These are phyloP conservation scores for Siderastrea radians DNA, from an alignment of 92 coral and sea anemone species.

Conservation along the genomic window DNA sequence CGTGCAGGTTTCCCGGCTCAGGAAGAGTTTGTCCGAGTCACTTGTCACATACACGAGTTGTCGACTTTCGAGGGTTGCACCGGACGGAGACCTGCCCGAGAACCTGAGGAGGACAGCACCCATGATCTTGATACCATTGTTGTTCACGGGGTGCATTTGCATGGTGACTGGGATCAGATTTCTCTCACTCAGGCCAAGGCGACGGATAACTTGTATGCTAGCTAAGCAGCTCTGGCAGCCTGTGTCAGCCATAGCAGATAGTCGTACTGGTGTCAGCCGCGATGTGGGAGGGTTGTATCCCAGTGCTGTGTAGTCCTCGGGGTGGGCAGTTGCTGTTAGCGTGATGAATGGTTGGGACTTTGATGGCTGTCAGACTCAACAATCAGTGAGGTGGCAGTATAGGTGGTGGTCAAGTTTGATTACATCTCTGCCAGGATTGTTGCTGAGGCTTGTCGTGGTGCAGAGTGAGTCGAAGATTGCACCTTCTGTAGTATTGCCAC, in stretches of 20 bases:
- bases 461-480: constrained; percentile 17
- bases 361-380: constrained; percentile 59
- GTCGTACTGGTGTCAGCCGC: constrained; percentile 24
- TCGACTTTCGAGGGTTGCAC: constrained; percentile 53
- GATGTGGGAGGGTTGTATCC: constrained; percentile 49
- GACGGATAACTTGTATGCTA: constrained; percentile 59
- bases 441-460: constrained; percentile 8
- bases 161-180: constrained; percentile 72
- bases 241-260: constrained; percentile 74
- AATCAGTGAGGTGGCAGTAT: neutral
- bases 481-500: constrained; percentile 1
- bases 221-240: constrained; percentile 77
- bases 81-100: constrained; percentile 57
- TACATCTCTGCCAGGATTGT: neutral
- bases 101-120: constrained; percentile 76
- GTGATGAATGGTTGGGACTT: neutral
- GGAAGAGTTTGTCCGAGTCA: constrained; percentile 66
- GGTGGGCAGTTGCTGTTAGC: neutral
- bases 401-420: constrained; percentile 49
- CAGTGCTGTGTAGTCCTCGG: constrained; percentile 5
- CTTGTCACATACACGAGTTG: constrained; percentile 56
- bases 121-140: constrained; percentile 69
- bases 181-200: constrained; percentile 42
- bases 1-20: constrained; percentile 71
- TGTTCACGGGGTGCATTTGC: constrained; percentile 74